Evolutionary conservation across 2,888 invertebrate species (phyloP).

Genomic region (Strigamia maritima): DNA sequence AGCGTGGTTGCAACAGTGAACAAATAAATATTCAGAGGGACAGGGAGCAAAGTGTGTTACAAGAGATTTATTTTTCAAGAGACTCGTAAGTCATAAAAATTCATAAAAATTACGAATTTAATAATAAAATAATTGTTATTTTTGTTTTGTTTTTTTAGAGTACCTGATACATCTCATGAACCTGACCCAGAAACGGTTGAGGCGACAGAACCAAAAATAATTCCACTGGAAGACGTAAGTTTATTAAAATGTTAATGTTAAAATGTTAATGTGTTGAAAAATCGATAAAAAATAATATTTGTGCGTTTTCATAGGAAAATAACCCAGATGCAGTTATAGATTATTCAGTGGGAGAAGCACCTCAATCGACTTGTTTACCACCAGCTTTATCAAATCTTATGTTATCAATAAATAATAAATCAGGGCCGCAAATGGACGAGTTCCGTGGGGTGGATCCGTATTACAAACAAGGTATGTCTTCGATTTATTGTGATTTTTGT

Average conservation of each 20-base stretch:
- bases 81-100: slow-evolving; percentile 44
- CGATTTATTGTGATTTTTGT: not conserved
- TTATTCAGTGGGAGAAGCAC: slow-evolving; percentile 43
- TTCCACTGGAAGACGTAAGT: slow-evolving; percentile 84
- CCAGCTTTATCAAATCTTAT: slow-evolving; percentile 43
- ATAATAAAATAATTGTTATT: too few species aligned
- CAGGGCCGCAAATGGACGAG: not conserved
- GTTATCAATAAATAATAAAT: slow-evolving; percentile 38
- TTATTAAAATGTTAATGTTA: too few species aligned
- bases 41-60: slow-evolving; percentile 75
- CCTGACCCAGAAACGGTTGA: slow-evolving; percentile 77
- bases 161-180: slow-evolving; percentile 82
- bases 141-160: slow-evolving; percentile 53
- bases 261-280: not conserved
- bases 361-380: slow-evolving; percentile 42
- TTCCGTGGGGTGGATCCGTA: not conserved
- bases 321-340: slow-evolving; percentile 44
- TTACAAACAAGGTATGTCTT: not conserved
- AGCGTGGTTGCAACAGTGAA: slow-evolving; percentile 64
- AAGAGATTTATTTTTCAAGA: slow-evolving; percentile 53
- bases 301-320: slow-evolving; percentile 43
- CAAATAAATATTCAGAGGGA: slow-evolving; percentile 84
- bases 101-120: too few species aligned
- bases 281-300: not conserved
- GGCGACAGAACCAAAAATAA: slow-evolving; percentile 72